A percentile compares a stretch with the other conserved stretches of the same genome.
Evolutionary conservation across 1,140 invertebrate genomes (phyloP).

Genomic region (Homalodisca vitripennis): DNA sequence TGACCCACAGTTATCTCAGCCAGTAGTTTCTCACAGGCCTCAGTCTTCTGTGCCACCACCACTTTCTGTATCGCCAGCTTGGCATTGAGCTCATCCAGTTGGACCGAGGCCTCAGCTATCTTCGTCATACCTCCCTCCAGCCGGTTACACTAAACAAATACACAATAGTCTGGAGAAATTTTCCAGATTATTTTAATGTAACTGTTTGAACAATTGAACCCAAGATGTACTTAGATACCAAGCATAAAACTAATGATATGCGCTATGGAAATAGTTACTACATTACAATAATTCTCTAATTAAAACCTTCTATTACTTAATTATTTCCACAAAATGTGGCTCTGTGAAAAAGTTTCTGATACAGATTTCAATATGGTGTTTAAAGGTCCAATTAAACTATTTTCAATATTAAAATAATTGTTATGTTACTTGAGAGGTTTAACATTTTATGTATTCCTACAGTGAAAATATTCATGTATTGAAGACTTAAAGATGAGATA

Average conservation of each 20-base stretch:
- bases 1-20: constrained; percentile 58
- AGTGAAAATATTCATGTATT: no score
- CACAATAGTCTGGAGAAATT: not conserved
- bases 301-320: no score
- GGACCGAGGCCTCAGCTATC: constrained; percentile 74
- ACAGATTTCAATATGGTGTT: no score
- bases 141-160: constrained; percentile 58
- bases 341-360: no score
- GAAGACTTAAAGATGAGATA: no score
- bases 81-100: constrained; percentile 69
- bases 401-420: no score
- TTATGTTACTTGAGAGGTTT: no score
- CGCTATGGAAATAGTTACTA: not conserved
- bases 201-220: not conserved
- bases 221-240: not conserved
- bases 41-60: constrained; percentile 71
- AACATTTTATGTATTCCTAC: no score
- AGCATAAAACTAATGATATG: not conserved
- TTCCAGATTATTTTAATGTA: not conserved
- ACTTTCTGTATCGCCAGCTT: constrained; percentile 74
- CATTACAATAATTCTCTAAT: no score
- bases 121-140: constrained; percentile 69
- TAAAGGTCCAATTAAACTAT: no score
- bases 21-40: constrained; percentile 69
- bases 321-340: no score